These are phyloP conservation scores for Diloba caeruleocephala DNA, from an alignment of 2,888 invertebrate genomes.

Conservation along the genomic window DNA sequence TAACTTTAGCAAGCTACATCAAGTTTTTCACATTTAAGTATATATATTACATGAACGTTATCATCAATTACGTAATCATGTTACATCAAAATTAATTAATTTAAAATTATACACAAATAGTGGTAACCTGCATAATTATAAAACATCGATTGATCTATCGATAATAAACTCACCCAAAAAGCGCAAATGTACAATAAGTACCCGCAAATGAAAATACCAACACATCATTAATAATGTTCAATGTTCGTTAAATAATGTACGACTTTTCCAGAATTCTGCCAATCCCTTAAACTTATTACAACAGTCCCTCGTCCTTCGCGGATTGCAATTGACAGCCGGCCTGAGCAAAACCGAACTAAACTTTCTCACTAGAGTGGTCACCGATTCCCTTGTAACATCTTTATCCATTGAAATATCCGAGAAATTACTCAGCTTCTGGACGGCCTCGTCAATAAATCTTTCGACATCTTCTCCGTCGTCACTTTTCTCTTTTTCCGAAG, in stretches of 20 bases:
- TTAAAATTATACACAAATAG: too few species aligned
- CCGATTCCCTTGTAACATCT: slow-evolving; percentile 67
- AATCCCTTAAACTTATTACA: slow-evolving; percentile 76
- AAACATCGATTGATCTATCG: too few species aligned
- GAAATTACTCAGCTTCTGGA: slow-evolving; percentile 72
- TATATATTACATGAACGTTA: too few species aligned
- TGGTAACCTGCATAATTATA: too few species aligned
- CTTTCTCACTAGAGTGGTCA: slow-evolving; percentile 78
- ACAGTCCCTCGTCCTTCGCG: slow-evolving; percentile 70
- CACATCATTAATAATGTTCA: slow-evolving; percentile 4
- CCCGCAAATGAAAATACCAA: slow-evolving; percentile 7
- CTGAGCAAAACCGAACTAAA: slow-evolving; percentile 73
- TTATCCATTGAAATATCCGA: slow-evolving; percentile 61
- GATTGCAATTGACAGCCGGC: slow-evolving; percentile 66
- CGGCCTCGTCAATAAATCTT: slow-evolving; percentile 79
- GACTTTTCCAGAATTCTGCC: slow-evolving; percentile 77
- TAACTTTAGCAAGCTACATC: too few species aligned
- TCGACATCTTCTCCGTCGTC: slow-evolving; percentile 74
- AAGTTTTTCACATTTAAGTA: too few species aligned
- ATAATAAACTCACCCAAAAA: too few species aligned
- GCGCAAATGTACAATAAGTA: slow-evolving; percentile 18
- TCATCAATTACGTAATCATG: too few species aligned
- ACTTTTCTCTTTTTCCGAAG: slow-evolving; percentile 54
- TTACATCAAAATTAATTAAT: too few species aligned
- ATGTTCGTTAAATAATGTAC: slow-evolving; percentile 58